A percentile compares a stretch with the other conserved stretches of the same genome.
Evolutionary conservation across 1,140 invertebrate genomes (phyloP).

Genomic region (Epicauta chinensis): DNA sequence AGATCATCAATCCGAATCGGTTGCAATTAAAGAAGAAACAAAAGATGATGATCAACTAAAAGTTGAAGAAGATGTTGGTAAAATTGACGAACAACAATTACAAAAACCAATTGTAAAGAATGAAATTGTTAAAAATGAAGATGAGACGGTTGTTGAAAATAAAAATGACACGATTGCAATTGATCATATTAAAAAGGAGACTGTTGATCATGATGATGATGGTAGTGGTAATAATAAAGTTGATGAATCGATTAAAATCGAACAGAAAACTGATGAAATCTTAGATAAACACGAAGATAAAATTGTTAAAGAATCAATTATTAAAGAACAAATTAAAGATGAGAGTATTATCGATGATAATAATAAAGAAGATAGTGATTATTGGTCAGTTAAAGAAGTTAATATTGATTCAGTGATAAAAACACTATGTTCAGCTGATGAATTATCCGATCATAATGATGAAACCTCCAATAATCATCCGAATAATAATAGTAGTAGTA

Average conservation of each 20-base stretch:
- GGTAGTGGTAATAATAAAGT: constrained; percentile 16
- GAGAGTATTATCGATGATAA: too few species aligned
- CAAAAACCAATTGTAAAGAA: constrained; percentile 13
- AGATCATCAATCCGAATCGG: constrained; percentile 1
- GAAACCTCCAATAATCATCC: constrained; percentile 39
- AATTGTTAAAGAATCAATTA: too few species aligned
- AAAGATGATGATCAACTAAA: constrained; percentile 17
- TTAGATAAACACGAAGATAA: constrained; percentile 44
- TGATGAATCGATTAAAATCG: constrained; percentile 30
- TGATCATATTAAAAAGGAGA: constrained; percentile 9
- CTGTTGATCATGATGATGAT: constrained; percentile 7
- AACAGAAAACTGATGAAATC: constrained; percentile 35
- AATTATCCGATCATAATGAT: constrained; percentile 42
- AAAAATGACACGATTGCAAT: too few species aligned
- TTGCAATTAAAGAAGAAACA: constrained; percentile 8
- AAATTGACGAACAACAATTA: too few species aligned
- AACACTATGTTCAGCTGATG: constrained; percentile 50
- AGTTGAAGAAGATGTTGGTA: constrained; percentile 3
- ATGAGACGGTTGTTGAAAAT: constrained; percentile 13
- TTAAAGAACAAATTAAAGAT: too few species aligned
- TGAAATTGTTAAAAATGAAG: not conserved
- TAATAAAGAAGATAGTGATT: constrained; percentile 65
- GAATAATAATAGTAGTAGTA: too few species aligned
- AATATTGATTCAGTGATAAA: constrained; percentile 75
- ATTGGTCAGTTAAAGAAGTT: constrained; percentile 69